Evolutionary conservation across 37 sponge, comb jelly and placozoan genomes (phyloP).

Genomic region (Ephydatia muelleri): DNA sequence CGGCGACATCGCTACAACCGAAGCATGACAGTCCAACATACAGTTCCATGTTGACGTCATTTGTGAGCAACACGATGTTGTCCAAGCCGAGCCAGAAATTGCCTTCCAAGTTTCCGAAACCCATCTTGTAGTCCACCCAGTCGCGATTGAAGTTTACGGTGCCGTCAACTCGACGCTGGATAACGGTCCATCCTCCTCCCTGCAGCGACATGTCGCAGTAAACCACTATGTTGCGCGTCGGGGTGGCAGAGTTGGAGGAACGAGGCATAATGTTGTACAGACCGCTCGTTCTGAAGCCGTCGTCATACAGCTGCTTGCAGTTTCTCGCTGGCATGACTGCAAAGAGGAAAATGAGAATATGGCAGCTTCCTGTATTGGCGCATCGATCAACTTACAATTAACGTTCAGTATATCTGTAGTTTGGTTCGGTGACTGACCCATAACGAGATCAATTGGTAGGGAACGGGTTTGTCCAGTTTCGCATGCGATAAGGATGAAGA

Average conservation of each 20-base stretch:
- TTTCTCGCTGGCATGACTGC: constrained; percentile 42
- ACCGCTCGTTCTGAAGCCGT: constrained; percentile 33
- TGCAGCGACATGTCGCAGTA: constrained; percentile 63
- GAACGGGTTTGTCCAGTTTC: neutral
- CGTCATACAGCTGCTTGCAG: constrained; percentile 56
- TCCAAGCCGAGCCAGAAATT: constrained; percentile 79
- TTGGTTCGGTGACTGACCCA: neutral
- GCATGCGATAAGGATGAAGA: neutral
- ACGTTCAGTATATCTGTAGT: neutral
- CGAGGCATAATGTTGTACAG: constrained; percentile 30
- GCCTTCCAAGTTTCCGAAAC: constrained; percentile 60
- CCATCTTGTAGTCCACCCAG: constrained; percentile 38
- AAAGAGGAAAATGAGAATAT: neutral
- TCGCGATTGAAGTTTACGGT: constrained; percentile 25
- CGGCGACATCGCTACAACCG: neutral
- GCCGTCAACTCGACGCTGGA: constrained; percentile 42
- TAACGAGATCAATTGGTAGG: neutral
- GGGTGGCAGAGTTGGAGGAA: constrained; percentile 2
- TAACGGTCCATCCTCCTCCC: constrained; percentile 71
- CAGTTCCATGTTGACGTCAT: constrained; percentile 28
- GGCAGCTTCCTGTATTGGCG: neutral
- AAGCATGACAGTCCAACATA: constrained; percentile 33
- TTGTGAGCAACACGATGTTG: constrained; percentile 50
- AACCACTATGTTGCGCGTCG: constrained; percentile 33
- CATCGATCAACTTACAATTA: neutral